A percentile compares a stretch with the other conserved stretches of the same genome.
Evolutionary conservation across 2,113 vertebrate genomes (phyloP).

Genomic region (Natator depressus): DNA sequence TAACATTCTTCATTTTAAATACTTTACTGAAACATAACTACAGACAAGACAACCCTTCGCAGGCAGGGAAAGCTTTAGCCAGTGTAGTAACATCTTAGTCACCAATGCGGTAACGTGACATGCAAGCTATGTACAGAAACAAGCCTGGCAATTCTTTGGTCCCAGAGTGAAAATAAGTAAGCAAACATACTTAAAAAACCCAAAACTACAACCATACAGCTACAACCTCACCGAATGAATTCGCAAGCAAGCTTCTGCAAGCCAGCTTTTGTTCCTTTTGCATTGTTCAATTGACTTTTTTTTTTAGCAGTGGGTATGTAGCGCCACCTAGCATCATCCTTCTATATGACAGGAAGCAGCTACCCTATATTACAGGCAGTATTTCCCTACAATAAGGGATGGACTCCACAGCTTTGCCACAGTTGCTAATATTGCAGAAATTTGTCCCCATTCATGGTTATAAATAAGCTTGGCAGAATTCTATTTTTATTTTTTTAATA

Average conservation of each 20-base stretch:
- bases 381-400: fast-evolving
- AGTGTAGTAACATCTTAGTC: background rate
- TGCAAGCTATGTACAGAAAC: background rate
- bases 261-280: fast-evolving
- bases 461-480: background rate
- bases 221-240: background rate
- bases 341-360: fast-evolving
- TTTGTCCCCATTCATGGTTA: background rate
- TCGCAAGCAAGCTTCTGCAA: background rate
- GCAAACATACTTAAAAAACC: background rate
- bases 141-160: background rate
- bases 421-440: fast-evolving
- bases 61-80: background rate
- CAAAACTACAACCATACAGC: background rate
- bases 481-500: background rate
- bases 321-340: slow-evolving; percentile 49
- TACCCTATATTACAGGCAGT: fast-evolving
- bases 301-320: background rate
- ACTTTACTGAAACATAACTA: background rate
- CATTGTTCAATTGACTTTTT: fast-evolving
- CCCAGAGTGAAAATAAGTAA: background rate
- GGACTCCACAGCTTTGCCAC: fast-evolving
- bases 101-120: background rate
- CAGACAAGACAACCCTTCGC: background rate
- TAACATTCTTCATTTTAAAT: background rate